A percentile compares a stretch with the other conserved stretches of the same genome.
These are phyloP conservation scores for Chitala chitala DNA, from an alignment of 2,113 vertebrate species.

Conservation along the genomic window DNA sequence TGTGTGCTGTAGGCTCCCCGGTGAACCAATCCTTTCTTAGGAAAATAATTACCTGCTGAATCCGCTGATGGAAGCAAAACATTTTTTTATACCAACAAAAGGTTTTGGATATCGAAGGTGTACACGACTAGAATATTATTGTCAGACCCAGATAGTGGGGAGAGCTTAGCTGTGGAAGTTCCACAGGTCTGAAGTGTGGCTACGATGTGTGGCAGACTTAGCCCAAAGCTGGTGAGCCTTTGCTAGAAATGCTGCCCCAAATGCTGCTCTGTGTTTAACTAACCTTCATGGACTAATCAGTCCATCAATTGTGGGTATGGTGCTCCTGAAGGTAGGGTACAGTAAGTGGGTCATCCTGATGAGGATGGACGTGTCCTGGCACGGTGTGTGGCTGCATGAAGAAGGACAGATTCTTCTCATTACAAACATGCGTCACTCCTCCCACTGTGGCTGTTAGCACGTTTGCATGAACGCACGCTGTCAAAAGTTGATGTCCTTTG, in stretches of 20 bases:
- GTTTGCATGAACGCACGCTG: too few relatives aligned
- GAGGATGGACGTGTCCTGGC: constrained; percentile 54
- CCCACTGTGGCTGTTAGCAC: neutral
- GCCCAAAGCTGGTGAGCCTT: neutral
- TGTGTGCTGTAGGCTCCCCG: too few relatives aligned
- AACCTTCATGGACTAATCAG: too few relatives aligned
- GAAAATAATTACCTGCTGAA: constrained; percentile 8
- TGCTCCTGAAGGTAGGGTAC: constrained; percentile 30
- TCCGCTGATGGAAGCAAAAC: neutral
- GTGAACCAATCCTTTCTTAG: too few relatives aligned
- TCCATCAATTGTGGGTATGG: neutral
- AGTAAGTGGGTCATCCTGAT: constrained; percentile 54
- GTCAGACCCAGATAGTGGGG: neutral
- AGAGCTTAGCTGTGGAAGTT: neutral
- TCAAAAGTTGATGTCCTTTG: too few relatives aligned
- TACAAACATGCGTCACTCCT: neutral
- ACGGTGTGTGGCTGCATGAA: constrained; percentile 32
- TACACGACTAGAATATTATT: constrained; percentile 8
- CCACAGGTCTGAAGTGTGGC: too few relatives aligned
- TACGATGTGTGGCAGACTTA: too few relatives aligned
- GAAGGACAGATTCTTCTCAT: constrained; percentile 9
- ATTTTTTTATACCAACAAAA: constrained; percentile 4
- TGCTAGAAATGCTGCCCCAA: neutral
- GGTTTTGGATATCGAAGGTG: constrained; percentile 8
- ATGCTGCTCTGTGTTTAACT: neutral